These are phyloP conservation scores for Lepidocyrtinus sp. DNA, from an alignment of 2,888 invertebrate species.

Conservation along the genomic window DNA sequence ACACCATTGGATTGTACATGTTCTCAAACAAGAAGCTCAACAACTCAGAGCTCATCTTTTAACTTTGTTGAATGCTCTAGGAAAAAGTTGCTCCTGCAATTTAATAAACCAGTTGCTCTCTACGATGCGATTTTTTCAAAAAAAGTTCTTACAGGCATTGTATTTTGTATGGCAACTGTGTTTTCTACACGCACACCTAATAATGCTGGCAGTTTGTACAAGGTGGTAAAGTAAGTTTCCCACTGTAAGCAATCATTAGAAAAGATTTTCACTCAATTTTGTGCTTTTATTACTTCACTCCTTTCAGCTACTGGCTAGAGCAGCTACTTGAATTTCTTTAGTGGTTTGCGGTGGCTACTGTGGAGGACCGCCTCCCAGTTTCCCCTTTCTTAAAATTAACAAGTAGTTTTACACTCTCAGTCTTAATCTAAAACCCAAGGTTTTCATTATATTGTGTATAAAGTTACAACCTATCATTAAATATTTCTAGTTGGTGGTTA, in stretches of 20 bases:
- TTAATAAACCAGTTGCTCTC: slow-evolving; percentile 38
- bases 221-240: too few species aligned
- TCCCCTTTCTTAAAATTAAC: slow-evolving; percentile 20
- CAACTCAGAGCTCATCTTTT: not conserved
- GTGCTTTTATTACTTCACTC: slow-evolving; percentile 49
- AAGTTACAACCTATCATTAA: slow-evolving; percentile 38
- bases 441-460: slow-evolving; percentile 16
- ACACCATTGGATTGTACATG: too few species aligned
- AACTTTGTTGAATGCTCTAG: not conserved
- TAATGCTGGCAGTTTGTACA: not conserved
- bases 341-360: slow-evolving; percentile 43
- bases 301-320: slow-evolving; percentile 45
- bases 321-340: slow-evolving; percentile 51
- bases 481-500: too few species aligned
- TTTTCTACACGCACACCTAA: too few species aligned
- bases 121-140: slow-evolving; percentile 37
- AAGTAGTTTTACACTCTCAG: slow-evolving; percentile 37
- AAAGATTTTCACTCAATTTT: slow-evolving; percentile 52
- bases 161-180: too few species aligned
- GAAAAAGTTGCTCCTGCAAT: not conserved
- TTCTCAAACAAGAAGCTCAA: too few species aligned
- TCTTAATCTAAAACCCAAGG: slow-evolving; percentile 24
- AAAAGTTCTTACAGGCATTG: too few species aligned
- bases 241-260: slow-evolving; percentile 39
- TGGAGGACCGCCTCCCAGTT: slow-evolving; percentile 45